Percentiles rank a stretch among this genome's conserved stretches.
Conservation (phyloP, 2,797 vertebrate species). For the Clarias laeviceps region DNA sequence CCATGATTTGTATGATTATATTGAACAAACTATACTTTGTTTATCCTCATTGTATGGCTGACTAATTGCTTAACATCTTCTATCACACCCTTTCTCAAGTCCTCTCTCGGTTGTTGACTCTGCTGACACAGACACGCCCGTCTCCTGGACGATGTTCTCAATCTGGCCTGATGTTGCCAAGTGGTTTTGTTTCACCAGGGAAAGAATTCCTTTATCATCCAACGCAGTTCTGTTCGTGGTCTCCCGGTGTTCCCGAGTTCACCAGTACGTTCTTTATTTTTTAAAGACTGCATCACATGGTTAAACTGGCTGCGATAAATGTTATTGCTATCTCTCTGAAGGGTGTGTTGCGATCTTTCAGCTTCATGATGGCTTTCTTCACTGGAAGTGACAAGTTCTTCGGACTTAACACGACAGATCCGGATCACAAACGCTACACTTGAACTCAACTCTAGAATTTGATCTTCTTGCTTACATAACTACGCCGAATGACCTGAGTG, state of each 20-base stretch:
- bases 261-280: background rate
- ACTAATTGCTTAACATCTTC: background rate
- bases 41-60: background rate
- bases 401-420: background rate
- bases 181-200: background rate
- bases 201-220: background rate
- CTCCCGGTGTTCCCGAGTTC: background rate
- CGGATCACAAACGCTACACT: background rate
- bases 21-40: background rate
- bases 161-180: background rate
- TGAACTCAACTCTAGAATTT: background rate
- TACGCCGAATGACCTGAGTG: background rate
- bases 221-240: background rate
- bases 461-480: background rate
- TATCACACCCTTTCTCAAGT: background rate
- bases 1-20: no score
- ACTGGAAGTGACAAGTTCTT: background rate
- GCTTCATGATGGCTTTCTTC: conserved; percentile 38
- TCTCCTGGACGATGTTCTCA: background rate
- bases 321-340: background rate
- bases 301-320: background rate
- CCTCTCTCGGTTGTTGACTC: background rate
- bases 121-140: background rate
- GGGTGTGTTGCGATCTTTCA: conserved; percentile 9
- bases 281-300: background rate